Conservation (phyloP, 2,888 invertebrate species). For the Erannis defoliaria region DNA sequence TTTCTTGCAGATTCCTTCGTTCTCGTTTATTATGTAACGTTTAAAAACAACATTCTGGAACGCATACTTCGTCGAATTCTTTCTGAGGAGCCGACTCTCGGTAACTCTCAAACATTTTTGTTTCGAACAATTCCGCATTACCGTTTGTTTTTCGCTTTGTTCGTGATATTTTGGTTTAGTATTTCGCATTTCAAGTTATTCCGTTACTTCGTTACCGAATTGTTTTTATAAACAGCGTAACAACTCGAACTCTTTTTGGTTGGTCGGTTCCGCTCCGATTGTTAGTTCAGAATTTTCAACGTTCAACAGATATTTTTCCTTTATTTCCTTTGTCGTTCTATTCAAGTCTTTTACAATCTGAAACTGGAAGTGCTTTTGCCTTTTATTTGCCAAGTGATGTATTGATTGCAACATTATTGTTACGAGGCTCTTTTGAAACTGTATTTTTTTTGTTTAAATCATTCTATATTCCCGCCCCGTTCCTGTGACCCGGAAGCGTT, state of each 20-base stretch:
- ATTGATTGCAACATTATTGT: slow-evolving; percentile 37
- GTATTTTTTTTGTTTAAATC: slow-evolving; percentile 12
- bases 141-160: slow-evolving; percentile 70
- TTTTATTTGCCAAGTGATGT: slow-evolving; percentile 35
- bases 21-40: slow-evolving; percentile 50
- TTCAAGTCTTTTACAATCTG: slow-evolving; percentile 31
- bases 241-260: slow-evolving; percentile 54
- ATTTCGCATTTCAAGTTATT: slow-evolving; percentile 68
- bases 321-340: slow-evolving; percentile 39
- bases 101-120: slow-evolving; percentile 65
- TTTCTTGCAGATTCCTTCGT: slow-evolving; percentile 45
- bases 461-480: slow-evolving; percentile 26
- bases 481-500: slow-evolving; percentile 15
- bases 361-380: slow-evolving; percentile 25
- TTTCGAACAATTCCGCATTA: slow-evolving; percentile 63
- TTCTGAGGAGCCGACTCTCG: slow-evolving; percentile 48
- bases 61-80: slow-evolving; percentile 64
- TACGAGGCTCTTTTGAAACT: slow-evolving; percentile 19
- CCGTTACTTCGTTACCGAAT: slow-evolving; percentile 66
- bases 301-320: slow-evolving; percentile 44
- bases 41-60: slow-evolving; percentile 56
- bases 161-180: slow-evolving; percentile 68
- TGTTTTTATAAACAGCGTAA: slow-evolving; percentile 69
- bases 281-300: slow-evolving; percentile 43
- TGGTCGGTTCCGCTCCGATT: slow-evolving; percentile 47